Conservation (phyloP, 2,113 vertebrate genomes). For the Dinomys branickii region DNA sequence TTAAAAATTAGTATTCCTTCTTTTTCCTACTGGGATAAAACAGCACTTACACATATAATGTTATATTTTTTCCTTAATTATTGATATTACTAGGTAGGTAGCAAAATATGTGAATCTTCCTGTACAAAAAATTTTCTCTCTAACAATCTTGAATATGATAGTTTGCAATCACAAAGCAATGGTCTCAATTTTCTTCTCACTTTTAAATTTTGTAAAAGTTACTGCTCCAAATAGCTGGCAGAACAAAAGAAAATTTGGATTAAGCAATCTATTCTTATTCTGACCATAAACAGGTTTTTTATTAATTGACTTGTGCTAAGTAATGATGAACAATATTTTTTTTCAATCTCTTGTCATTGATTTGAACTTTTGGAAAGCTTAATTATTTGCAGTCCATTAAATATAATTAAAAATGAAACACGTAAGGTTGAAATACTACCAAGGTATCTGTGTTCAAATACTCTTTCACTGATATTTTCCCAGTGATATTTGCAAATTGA, state of each 20-base stretch:
- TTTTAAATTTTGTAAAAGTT: neutral
- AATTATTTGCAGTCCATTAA: neutral
- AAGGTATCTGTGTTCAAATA: neutral
- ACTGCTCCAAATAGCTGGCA: neutral
- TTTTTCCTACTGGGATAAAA: neutral
- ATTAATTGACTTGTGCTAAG: neutral
- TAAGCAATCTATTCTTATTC: slow-evolving; percentile 62
- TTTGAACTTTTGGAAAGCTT: slow-evolving; percentile 33
- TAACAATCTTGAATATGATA: neutral
- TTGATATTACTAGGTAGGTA: neutral
- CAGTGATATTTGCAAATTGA: neutral
- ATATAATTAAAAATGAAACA: neutral
- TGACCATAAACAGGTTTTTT: slow-evolving; percentile 43
- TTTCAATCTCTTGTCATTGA: neutral
- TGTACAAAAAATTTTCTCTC: neutral
- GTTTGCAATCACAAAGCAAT: neutral
- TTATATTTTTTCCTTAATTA: neutral
- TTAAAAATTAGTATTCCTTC: slow-evolving; percentile 39
- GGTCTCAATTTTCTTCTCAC: neutral
- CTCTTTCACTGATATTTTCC: neutral
- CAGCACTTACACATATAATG: neutral
- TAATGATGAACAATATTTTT: slow-evolving; percentile 41
- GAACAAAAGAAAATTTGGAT: neutral
- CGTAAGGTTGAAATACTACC: neutral
- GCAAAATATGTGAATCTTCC: neutral